Conservation (phyloP, 2,113 vertebrate species). For the Platichthys flesus region DNA sequence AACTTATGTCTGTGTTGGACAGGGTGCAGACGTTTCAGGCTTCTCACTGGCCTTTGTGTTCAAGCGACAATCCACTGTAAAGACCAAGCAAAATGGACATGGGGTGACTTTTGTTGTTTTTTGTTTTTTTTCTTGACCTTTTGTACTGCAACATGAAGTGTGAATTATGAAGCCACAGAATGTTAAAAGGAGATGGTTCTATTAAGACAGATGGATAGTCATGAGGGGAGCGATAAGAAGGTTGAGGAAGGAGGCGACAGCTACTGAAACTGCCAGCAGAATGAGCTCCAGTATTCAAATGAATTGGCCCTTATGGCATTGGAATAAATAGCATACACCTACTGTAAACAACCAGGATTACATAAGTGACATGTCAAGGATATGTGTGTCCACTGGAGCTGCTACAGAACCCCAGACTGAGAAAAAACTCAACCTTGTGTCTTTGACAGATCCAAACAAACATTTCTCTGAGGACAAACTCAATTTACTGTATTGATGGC, state of each 20-base stretch:
- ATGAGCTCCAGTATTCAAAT: slow-evolving; percentile 46
- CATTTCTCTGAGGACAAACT: slow-evolving; percentile 58
- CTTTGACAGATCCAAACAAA: slow-evolving; percentile 55
- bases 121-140: slow-evolving; percentile 57
- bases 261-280: slow-evolving; percentile 84
- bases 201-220: slow-evolving; percentile 39
- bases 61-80: slow-evolving; percentile 86
- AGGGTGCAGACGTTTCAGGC: slow-evolving; percentile 72
- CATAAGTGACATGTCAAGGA: slow-evolving; percentile 49
- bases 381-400: slow-evolving; percentile 49
- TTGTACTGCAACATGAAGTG: slow-evolving; percentile 76
- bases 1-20: slow-evolving; percentile 79
- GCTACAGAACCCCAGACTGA: slow-evolving; percentile 57
- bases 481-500: slow-evolving; percentile 58
- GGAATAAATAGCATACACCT: slow-evolving; percentile 10
- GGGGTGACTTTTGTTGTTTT: slow-evolving; percentile 56
- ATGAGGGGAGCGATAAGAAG: slow-evolving; percentile 18
- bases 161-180: slow-evolving; percentile 64
- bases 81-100: slow-evolving; percentile 81
- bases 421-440: slow-evolving; percentile 26
- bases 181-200: slow-evolving; percentile 44
- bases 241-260: slow-evolving; percentile 64
- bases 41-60: slow-evolving; percentile 81
- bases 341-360: slow-evolving; percentile 48
- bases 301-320: slow-evolving; percentile 42